These are phyloP conservation scores for Lottia gigantea DNA, from an alignment of 2,888 invertebrate species.

Conservation along the genomic window DNA sequence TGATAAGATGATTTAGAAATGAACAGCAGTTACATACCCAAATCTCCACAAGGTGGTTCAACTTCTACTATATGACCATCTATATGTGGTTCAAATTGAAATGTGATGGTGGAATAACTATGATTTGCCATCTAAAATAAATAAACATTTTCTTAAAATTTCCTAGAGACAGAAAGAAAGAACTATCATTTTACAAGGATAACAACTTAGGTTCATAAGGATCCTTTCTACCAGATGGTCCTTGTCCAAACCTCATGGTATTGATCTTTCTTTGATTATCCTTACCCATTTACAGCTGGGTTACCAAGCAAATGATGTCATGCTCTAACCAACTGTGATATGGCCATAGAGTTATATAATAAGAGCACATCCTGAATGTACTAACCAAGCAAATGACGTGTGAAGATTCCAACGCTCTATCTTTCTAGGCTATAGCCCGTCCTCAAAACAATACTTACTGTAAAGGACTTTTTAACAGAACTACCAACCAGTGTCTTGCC, in stretches of 20 bases:
- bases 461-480: constrained; percentile 60
- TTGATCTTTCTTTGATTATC: no score
- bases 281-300: no score
- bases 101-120: constrained; percentile 62
- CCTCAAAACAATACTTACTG: constrained; percentile 44
- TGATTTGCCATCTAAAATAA: constrained; percentile 65
- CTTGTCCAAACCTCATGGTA: no score
- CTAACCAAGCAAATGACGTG: no score
- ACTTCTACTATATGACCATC: constrained; percentile 61
- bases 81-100: constrained; percentile 62
- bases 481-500: constrained; percentile 59
- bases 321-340: no score
- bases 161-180: no score
- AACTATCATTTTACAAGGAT: not conserved
- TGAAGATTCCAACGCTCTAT: not conserved
- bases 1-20: no score
- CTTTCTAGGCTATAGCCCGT: not conserved
- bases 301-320: no score
- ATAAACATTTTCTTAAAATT: not conserved
- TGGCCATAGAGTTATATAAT: no score
- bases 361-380: no score
- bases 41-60: constrained; percentile 65
- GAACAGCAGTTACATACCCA: constrained; percentile 60
- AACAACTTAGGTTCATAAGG: no score
- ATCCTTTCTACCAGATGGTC: no score